Base-by-base conservation (phyloP, 2,888 invertebrate genomes). In the Aelia acuminata region DNA sequence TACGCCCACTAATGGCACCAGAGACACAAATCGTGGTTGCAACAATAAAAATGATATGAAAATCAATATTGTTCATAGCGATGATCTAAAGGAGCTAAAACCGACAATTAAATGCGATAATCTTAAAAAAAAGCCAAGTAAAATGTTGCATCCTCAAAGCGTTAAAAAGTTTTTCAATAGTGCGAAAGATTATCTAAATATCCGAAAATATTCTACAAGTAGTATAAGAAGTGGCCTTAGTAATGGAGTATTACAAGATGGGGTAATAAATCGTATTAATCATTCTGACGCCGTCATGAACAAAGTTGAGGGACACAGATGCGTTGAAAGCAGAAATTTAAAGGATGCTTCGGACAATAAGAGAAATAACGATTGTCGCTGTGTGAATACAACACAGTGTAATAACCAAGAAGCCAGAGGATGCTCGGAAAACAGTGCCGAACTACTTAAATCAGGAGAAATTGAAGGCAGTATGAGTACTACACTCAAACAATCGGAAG, bases 111-210 rank as follows among this genome's bases (percentile, higher is more conserved):
- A 57, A 13, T 15, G 35, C 18, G 63, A 20, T 18, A 63, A 63
- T 15, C 31, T 31, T 31, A 15, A 31, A 63, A 63, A 63, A 63
- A 35, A 35, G 35, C 31, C 15, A 3, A 70, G 63, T 35, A 70
- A 70, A 70, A 70, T 70, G 31, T 18, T 35, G 35, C 31, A 70
- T 35, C 35, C 63, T n/a, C 39, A 80, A 22, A 80, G 18, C 15
- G 39, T 80, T 39, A 80, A 43, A 39, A 39, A 80, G n/a, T 80
- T 80, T 80, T 80, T 80, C 43, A 80, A 15, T n/a, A 20, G 43
- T 43, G 43, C 80, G 20, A 47, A 80, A 43, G 80, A 80, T 11
- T 39, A 43, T 80, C 22, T 75, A 75, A 43, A 39, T 43, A 43
- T 80, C 35, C 39, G 43, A 47, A 80, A 39, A 47, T 4, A 80